Conservation (phyloP, 2,797 vertebrate genomes). For the Diplodus puntazzo region DNA sequence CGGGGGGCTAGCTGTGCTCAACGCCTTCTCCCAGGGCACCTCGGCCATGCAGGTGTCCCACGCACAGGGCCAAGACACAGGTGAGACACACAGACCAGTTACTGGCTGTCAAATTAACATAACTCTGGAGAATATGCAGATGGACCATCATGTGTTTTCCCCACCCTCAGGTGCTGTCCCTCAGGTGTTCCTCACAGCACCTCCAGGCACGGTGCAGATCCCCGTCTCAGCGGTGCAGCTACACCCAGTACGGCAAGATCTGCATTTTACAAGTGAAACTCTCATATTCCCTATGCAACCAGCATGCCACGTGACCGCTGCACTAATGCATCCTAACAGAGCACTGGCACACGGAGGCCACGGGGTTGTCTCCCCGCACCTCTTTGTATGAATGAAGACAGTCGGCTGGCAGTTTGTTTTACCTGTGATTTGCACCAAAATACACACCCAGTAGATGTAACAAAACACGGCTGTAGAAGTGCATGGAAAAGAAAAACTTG, state of each 20-base stretch:
- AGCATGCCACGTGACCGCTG: conserved; percentile 81
- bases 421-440: conserved; percentile 26
- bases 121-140: not conserved
- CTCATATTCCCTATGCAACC: conserved; percentile 85
- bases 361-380: conserved; percentile 34
- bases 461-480: conserved; percentile 48
- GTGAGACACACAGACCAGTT: conserved; percentile 76
- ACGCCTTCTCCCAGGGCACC: conserved; percentile 94
- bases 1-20: conserved; percentile 96
- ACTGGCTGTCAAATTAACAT: not conserved
- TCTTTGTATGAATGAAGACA: conserved; percentile 45
- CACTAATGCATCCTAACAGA: conserved; percentile 80
- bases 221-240: conserved; percentile 97
- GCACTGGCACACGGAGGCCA: conserved; percentile 56
- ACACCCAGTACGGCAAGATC: conserved; percentile 95
- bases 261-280: conserved; percentile 90
- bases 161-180: conserved; percentile 82
- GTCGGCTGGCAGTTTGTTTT: conserved; percentile 34
- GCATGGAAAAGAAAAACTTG: conserved; percentile 59
- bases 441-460: conserved; percentile 37
- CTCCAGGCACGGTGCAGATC: conserved; percentile 97
- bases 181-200: conserved; percentile 96
- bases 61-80: conserved; percentile 92
- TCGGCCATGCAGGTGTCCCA: conserved; percentile 98
- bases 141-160: not conserved